Evolutionary conservation across 2,888 invertebrate species (phyloP), one percentile per base, ranked within the genome.

Genomic region (Dolomedes plantarius): DNA sequence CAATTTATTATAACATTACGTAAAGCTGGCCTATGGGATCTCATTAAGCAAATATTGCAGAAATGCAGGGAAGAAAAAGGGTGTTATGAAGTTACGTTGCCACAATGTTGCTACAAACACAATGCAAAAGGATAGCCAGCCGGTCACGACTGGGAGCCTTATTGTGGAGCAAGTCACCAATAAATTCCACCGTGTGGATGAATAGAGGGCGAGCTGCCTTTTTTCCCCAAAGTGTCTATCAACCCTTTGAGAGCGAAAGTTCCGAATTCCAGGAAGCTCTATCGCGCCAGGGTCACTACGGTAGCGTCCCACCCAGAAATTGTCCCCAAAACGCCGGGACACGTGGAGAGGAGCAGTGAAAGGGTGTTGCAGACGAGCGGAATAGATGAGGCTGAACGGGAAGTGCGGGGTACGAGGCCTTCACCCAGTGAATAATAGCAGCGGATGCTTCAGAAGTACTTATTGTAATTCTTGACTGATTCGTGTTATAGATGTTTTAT

Each of bases 231-330:
- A 23, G 3, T 56, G 56, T 56, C 23, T 56, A 16, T 23, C 56
- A 16, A 11, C 46, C 46, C 16, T 7, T 16, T 13, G 13, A 46
- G 46, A 56, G 23, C 23, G 56, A 56, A 56, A 56, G 56, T 56
- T 56, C 5, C 19, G 23, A 56, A 56, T 56, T 7, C 23, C 56
- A 16, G 56, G 23, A 56, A n/a, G 3, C 23, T 23, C 23, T 56
- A 23, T 19, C 2, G 1, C 9, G 2, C 41, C 56, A 56, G 56
- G 56, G 56, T 56, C 56, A 56, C 56, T 23, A 19, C 19, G 23
- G 56, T 56, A 56, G 56, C 23, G 56, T 56, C 56, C 56, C 56
- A 56, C 56, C 56, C 56, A 23, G 23, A 23, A 56, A 56, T 23
- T 56, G 56, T 56, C 56, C 56, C 11, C 23, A 56, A 56, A 56